Base-by-base conservation (phyloP, 1,140 invertebrate species). In the Uloborus diversus region DNA sequence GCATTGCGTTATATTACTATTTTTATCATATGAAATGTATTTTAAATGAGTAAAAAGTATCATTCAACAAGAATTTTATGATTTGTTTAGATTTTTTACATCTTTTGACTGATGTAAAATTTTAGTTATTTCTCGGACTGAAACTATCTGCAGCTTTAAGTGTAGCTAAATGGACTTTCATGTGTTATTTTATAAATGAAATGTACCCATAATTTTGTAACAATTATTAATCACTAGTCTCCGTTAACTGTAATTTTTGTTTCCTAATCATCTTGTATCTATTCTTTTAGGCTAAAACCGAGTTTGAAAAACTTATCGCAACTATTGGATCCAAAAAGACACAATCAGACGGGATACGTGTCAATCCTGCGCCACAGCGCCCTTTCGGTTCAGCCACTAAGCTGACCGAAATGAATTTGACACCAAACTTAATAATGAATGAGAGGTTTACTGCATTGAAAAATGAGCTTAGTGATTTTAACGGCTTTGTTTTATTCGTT, bases 381-480 rank as follows among this genome's bases (percentile, higher is more conserved):
- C 73, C 70, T 5, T 73, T 59, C 32, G 71, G 69, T n/a, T 27
- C 68, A 9, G 56, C 73, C 56, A 66, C 80, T 28, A 83, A 83
- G 66, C 51, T 83, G 7, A 65, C 81, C 1, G 94, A 95, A 83
- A 84, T 95, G 81, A 91, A 90, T n/a, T 69, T 83, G 25, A 83
- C 81, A 23, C 89, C 93, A 11, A 93, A 96, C 88, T 93, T 94
- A 1, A 87, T 92, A 76, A 84, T 95, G 20, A 37, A 82, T 86
- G 94, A 95, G 84, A 94, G 94, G 84, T 95, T 97, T 84, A 91
- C 90, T 1, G 88, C 91, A 81, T 88, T 95, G 27, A 88, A 93
- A 84, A 92, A 96, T 86, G 92, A 97, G 88, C 85, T 97, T 49
- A 91, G 92, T 79, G 95, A 98, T 82, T 97, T 95, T 85, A 92